Evolutionary conservation across 2,888 invertebrate genomes (phyloP).

Genomic region (Clepsis dumicolana): DNA sequence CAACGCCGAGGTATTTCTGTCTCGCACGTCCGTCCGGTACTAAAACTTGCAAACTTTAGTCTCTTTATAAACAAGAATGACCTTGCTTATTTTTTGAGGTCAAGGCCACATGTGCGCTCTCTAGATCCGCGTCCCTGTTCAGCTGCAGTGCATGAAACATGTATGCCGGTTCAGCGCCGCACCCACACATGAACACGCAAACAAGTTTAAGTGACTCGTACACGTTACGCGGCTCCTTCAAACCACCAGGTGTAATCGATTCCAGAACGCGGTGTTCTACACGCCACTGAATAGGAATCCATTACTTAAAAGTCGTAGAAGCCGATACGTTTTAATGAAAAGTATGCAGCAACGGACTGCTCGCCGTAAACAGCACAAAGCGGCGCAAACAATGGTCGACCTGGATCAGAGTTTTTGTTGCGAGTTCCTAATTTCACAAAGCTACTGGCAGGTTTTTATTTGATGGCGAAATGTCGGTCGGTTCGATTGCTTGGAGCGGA

Average conservation of each 20-base stretch:
- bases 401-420: conserved; percentile 64
- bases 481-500: conserved; percentile 34
- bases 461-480: conserved; percentile 45
- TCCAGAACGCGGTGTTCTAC: conserved; percentile 21
- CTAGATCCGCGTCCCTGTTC: conserved; percentile 40
- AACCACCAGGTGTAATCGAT: conserved; percentile 38
- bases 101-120: conserved; percentile 40
- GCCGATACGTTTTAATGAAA: conserved; percentile 43
- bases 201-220: conserved; percentile 35
- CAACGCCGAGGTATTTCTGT: background rate
- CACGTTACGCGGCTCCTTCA: conserved; percentile 14
- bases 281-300: conserved; percentile 22
- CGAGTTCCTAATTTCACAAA: conserved; percentile 56
- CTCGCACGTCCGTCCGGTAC: conserved; percentile 1
- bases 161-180: conserved; percentile 50
- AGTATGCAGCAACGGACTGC: conserved; percentile 39
- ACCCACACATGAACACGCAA: conserved; percentile 16
- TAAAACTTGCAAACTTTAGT: conserved; percentile 4
- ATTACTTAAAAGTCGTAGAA: conserved; percentile 22
- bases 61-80: conserved; percentile 5
- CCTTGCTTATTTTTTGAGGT: conserved; percentile 32
- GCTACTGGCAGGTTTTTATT: conserved; percentile 36
- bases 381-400: conserved; percentile 65
- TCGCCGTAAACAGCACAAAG: conserved; percentile 52
- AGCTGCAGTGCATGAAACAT: conserved; percentile 62